Evolutionary conservation across 2,797 vertebrate species (phyloP).

Genomic region (Cirrhinus molitorella): DNA sequence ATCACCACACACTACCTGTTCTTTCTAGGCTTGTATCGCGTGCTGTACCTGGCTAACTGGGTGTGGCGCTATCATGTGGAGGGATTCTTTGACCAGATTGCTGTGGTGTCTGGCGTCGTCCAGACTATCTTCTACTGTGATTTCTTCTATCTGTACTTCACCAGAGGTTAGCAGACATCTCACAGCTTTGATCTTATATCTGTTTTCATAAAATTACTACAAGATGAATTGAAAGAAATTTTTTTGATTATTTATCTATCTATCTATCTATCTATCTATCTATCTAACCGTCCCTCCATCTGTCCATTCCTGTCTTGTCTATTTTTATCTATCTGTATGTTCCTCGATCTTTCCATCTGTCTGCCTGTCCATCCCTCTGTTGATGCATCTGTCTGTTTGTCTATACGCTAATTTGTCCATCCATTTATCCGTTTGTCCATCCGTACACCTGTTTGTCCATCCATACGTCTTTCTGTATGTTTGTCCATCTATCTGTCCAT

Average conservation of each 20-base stretch:
- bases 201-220: neutral
- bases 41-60: constrained; percentile 96
- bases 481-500: neutral
- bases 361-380: neutral
- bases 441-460: neutral
- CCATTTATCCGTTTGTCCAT: neutral
- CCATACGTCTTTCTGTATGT: neutral
- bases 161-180: constrained; percentile 82
- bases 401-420: neutral
- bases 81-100: constrained; percentile 93
- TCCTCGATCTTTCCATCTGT: neutral
- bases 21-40: constrained; percentile 92
- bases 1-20: constrained; percentile 97
- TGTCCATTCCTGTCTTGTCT: neutral
- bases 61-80: constrained; percentile 93
- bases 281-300: neutral
- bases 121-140: constrained; percentile 99
- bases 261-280: too few relatives aligned
- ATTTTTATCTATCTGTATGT: neutral
- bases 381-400: neutral
- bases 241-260: neutral
- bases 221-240: neutral
- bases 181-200: neutral
- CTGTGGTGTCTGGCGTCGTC: constrained; percentile 92
- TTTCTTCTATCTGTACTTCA: constrained; percentile 96